phyloP scores from a whole-genome alignment of 2,113 vertebrate species.

The Caloenas nicobarica region DNA sequence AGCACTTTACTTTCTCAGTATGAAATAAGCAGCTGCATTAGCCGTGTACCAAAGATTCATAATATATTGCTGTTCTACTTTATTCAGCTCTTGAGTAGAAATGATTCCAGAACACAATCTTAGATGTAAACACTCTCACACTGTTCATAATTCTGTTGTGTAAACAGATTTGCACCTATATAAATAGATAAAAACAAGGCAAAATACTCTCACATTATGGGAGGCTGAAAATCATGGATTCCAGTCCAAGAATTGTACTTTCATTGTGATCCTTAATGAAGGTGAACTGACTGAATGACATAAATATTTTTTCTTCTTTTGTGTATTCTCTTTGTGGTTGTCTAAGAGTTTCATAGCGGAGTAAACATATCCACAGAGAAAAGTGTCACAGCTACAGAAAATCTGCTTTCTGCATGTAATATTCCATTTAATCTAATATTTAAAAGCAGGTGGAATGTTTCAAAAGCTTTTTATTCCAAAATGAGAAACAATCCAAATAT shows the following conservation, averaged over 20 bases:
- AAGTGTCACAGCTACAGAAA: not conserved
- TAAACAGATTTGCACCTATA: not conserved
- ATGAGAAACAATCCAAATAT: not conserved
- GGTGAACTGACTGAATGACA: not conserved
- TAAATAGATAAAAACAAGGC: not conserved
- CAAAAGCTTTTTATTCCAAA: not conserved
- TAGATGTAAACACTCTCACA: not conserved
- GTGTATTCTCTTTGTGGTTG: not conserved
- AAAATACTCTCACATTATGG: not conserved
- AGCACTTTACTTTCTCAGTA: slow-evolving; percentile 27
- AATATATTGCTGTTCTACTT: slow-evolving; percentile 4
- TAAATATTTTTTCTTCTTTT: not conserved
- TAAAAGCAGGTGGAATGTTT: not conserved
- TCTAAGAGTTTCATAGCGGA: not conserved
- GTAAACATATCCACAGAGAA: not conserved
- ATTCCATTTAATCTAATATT: not conserved
- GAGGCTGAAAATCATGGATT: not conserved
- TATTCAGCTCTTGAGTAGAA: not conserved
- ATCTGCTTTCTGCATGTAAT: not conserved
- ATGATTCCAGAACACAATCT: not conserved
- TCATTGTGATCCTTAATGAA: not conserved
- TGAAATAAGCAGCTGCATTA: slow-evolving; percentile 37
- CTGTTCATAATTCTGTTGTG: not conserved
- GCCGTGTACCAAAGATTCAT: not conserved
- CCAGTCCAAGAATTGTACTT: not conserved